Conservation (phyloP, 2,797 vertebrate genomes). For the Lindbergichthys nudifrons region DNA sequence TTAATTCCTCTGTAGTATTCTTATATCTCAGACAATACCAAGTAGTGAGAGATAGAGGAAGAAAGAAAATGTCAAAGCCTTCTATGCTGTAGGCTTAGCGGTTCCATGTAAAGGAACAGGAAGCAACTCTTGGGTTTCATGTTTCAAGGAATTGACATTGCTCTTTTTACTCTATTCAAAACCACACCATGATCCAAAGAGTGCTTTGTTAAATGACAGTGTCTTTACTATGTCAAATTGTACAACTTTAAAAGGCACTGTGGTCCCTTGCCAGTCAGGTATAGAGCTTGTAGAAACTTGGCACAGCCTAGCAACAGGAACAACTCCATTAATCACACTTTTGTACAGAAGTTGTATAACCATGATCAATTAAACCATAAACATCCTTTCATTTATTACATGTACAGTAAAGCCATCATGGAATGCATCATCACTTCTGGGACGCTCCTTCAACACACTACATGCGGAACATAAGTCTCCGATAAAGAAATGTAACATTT, state of each 20-base stretch:
- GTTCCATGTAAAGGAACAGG: not conserved
- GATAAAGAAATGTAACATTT: not conserved
- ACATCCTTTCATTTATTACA: not conserved
- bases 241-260: not conserved
- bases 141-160: not conserved
- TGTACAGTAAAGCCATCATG: not conserved
- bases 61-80: not conserved
- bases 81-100: conserved; percentile 3
- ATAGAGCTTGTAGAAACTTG: not conserved
- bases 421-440: too few relatives aligned
- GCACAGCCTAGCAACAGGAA: too few relatives aligned
- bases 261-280: not conserved
- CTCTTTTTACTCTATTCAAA: not conserved
- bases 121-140: not conserved
- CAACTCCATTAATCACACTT: too few relatives aligned
- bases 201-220: not conserved
- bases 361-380: not conserved
- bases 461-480: not conserved
- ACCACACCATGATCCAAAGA: not conserved
- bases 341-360: too few relatives aligned
- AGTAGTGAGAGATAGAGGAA: not conserved
- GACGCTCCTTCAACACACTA: not conserved
- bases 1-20: not conserved
- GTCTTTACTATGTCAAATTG: not conserved
- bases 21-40: too few relatives aligned